Percentiles rank a stretch among this genome's conserved stretches.
These are phyloP conservation scores for Melolontha melolontha DNA, from an alignment of 2,888 invertebrate species.

Conservation along the genomic window DNA sequence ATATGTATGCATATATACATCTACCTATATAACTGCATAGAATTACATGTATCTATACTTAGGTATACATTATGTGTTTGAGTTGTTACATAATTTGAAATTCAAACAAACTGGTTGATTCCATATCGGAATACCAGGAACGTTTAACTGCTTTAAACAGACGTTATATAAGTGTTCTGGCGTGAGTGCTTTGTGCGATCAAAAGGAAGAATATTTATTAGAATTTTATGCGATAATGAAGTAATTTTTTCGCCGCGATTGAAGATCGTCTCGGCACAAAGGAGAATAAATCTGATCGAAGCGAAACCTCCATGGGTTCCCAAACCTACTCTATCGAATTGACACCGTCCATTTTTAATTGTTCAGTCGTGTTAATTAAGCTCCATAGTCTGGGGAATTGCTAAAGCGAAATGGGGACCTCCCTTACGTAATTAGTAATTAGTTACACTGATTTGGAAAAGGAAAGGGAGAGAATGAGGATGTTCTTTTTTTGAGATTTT, in stretches of 20 bases:
- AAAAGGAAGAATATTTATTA: conserved; percentile 26
- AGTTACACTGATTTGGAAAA: too few relatives aligned
- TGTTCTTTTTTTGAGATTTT: conserved; percentile 1
- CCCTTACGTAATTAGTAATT: too few relatives aligned
- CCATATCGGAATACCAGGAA: conserved; percentile 29
- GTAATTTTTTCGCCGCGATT: conserved; percentile 15
- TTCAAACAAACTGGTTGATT: conserved; percentile 31
- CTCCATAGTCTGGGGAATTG: conserved; percentile 3
- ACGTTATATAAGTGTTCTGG: too few relatives aligned
- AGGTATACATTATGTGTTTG: too few relatives aligned
- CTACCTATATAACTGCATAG: too few relatives aligned
- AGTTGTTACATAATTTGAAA: conserved; percentile 36
- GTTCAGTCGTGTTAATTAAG: conserved; percentile 17
- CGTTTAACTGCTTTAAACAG: conserved; percentile 21
- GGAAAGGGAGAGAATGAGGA: too few relatives aligned
- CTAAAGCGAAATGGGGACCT: background rate
- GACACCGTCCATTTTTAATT: conserved; percentile 33
- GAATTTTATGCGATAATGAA: conserved; percentile 23
- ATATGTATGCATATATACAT: too few relatives aligned
- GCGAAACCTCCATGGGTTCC: background rate
- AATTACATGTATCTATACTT: too few relatives aligned
- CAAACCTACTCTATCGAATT: background rate
- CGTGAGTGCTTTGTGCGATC: background rate
- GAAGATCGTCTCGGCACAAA: conserved; percentile 1
- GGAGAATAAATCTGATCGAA: conserved; percentile 24